Evolutionary conservation across 2,888 invertebrate species (phyloP), one percentile per base, ranked within the genome.

Genomic region (Holacanthella duospinosa): DNA sequence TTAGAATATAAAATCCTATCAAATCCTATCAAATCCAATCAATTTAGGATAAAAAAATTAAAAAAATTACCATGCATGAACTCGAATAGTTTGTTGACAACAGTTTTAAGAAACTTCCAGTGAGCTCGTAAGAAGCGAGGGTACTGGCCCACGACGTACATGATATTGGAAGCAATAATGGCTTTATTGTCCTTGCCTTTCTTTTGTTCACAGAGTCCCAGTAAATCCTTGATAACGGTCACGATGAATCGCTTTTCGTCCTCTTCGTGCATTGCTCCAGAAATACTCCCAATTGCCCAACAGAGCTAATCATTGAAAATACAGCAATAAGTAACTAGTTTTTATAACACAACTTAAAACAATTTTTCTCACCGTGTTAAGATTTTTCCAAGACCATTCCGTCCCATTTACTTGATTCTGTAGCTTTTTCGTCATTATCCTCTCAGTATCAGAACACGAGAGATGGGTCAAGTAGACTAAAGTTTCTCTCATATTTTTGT

Each of bases 101-200:
- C 99, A 59, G 99, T 99, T 82, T 99, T 99, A 68, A 99, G 83
- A 80, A 99, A 99, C 77, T 95, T 93, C 99, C 99, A 99, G 79
- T 99, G 99, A n/a, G 95, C 96, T 74, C 95, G 83, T 67, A 99
- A 82, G 80, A 99, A 99, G 65, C 97, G 81, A 55, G 99, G 99
- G 80, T 99, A 99, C 78, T 99, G 99, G 2, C 99, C 99, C 61
- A 99, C 99, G 65, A 99, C 97, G 80, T 99, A 97, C 99, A 99
- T 99, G 69, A 99, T 99, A 80, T 99, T 99, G 70, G 96, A 96
- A 21, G 99, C 99, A 75, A 99, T 96, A 72, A 99, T 99, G 64
- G 99, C 99, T 80, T 99, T 99, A 80, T 99, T 99, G 80, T 99
- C 97, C 81, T 99, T 99, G 60, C 95, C 87, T 74, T 97, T 88